Conservation (phyloP, 1,140 invertebrate genomes). For the Drosophila mauritiana region DNA sequence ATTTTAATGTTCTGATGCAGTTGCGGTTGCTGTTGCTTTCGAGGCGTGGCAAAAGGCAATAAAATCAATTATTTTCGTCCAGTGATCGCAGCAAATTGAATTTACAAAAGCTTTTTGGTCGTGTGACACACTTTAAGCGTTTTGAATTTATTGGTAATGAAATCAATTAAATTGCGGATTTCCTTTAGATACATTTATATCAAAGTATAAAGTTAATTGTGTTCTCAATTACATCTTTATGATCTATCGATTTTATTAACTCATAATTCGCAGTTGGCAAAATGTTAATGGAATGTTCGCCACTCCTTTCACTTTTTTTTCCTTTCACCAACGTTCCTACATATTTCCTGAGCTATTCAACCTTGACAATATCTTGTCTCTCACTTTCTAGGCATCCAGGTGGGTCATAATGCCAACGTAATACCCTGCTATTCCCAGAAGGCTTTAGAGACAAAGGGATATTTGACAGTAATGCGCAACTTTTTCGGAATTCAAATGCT, state of each 20-base stretch:
- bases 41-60: constrained; percentile 17
- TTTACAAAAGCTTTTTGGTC: not conserved
- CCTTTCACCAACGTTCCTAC: constrained; percentile 39
- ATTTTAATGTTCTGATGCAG: constrained; percentile 1
- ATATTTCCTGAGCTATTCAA: constrained; percentile 37
- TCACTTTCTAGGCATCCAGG: constrained; percentile 18
- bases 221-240: constrained; percentile 13
- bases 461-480: not conserved
- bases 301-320: constrained; percentile 38
- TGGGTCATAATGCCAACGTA: constrained; percentile 35
- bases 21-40: not conserved
- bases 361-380: constrained; percentile 34
- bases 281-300: constrained; percentile 43
- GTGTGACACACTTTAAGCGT: constrained; percentile 1
- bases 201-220: not conserved
- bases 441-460: constrained; percentile 16
- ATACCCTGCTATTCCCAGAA: constrained; percentile 36
- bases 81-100: constrained; percentile 11
- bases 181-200: not conserved
- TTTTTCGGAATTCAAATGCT: not conserved
- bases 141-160: not conserved
- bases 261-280: constrained; percentile 26
- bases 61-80: constrained; percentile 14
- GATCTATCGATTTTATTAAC: constrained; percentile 36
- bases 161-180: constrained; percentile 1